Evolutionary conservation across 2,888 invertebrate genomes (phyloP).

Genomic region (Aproaerema taeniolella): DNA sequence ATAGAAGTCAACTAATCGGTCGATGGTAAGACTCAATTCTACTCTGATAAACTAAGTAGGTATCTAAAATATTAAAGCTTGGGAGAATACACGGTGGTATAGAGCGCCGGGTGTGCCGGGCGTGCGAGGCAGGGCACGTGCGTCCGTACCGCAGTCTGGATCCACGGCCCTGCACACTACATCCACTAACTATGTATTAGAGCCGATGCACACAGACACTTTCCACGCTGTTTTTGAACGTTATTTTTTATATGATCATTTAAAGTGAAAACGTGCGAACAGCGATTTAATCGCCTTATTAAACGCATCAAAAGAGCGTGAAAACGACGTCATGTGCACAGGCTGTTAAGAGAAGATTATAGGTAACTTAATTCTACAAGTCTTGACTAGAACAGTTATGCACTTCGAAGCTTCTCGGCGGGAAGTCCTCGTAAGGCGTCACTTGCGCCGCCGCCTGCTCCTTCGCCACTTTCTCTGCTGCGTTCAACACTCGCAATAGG

Average conservation of each 20-base stretch:
- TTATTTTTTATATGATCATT: too few relatives aligned
- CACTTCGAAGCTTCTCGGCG: conserved; percentile 75
- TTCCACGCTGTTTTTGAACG: too few relatives aligned
- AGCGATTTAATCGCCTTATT: too few relatives aligned
- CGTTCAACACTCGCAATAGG: conserved; percentile 82
- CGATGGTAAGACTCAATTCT: conserved; percentile 12
- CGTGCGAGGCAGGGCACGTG: too few relatives aligned
- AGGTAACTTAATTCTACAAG: conserved; percentile 36
- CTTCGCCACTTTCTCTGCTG: conserved; percentile 84
- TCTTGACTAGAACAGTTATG: conserved; percentile 82
- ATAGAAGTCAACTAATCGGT: conserved; percentile 8
- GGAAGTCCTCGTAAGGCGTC: conserved; percentile 84
- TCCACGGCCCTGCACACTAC: too few relatives aligned
- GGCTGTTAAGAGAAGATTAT: background rate
- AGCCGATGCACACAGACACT: too few relatives aligned
- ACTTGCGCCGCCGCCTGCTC: conserved; percentile 83
- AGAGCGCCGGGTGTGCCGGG: too few relatives aligned
- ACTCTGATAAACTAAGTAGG: conserved; percentile 7
- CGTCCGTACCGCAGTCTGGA: too few relatives aligned
- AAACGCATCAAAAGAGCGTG: too few relatives aligned
- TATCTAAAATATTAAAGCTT: conserved; percentile 39
- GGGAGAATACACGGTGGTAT: conserved; percentile 25
- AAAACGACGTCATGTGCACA: too few relatives aligned
- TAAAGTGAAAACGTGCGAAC: too few relatives aligned
- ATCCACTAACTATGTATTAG: too few relatives aligned